A percentile compares a stretch with the other conserved stretches of the same genome.
Conservation (phyloP, 2,888 invertebrate genomes). For the Sarcophaga subvicina region DNA sequence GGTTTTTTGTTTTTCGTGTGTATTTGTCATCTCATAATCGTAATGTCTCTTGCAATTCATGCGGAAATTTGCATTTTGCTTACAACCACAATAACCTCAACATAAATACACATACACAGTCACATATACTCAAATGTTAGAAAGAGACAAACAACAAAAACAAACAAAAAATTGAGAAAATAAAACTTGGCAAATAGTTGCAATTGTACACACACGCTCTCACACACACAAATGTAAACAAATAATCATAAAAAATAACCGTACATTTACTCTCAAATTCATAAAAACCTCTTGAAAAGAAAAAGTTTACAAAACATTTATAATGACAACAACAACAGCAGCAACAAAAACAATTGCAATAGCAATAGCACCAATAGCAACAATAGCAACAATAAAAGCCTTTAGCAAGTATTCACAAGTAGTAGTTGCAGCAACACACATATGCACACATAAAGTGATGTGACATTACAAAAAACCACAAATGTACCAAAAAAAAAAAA, state of each 20-base stretch:
- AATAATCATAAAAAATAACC: not conserved
- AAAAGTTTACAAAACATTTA: not conserved
- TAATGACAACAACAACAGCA: not conserved
- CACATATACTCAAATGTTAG: not conserved
- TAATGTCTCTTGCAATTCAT: slow-evolving; percentile 43
- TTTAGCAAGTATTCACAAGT: too few species aligned
- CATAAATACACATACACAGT: not conserved
- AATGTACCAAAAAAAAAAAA: not conserved
- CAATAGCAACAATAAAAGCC: not conserved
- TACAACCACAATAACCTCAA: slow-evolving; percentile 11
- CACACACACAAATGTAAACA: not conserved
- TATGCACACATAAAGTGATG: not conserved
- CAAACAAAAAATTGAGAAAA: too few species aligned
- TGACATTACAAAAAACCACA: slow-evolving; percentile 17
- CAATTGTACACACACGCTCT: not conserved
- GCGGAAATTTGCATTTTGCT: slow-evolving; percentile 51
- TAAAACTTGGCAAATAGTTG: too few species aligned
- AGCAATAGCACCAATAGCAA: not conserved
- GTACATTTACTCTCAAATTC: not conserved
- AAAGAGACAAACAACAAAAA: too few species aligned
- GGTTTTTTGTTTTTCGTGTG: not conserved
- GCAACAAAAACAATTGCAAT: not conserved
- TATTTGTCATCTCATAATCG: slow-evolving; percentile 18
- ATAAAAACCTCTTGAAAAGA: not conserved
- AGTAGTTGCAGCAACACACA: not conserved